Base-by-base conservation (phyloP, 2,797 vertebrate species). In the Otolemur crassicaudatus region DNA sequence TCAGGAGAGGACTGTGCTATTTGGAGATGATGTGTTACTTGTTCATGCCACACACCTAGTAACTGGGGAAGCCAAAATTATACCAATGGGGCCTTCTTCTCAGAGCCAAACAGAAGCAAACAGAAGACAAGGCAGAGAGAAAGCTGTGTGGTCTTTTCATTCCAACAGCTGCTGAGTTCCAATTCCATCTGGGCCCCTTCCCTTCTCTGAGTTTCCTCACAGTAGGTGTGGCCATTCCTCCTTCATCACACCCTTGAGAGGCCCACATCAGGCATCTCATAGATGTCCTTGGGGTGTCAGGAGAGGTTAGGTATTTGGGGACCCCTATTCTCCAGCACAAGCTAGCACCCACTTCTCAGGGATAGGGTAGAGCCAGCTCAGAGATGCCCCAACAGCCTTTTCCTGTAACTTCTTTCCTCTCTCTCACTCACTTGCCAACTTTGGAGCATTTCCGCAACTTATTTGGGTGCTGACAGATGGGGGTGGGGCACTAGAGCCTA, bases 261-360 rank as follows among this genome's bases (percentile, higher is more conserved):
- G 34, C 84, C 49, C n/a, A 2, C 4, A 3, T 34, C 76, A 85
- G 65, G 8, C 16, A 43, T 46, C 89, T 82, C 13, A 5, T 8
- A 40, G 43, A 82, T 85, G 14, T 29, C 72, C 40, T 31, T 20
- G 16, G 7, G 23, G 13, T 29, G 1, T 43, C 27, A 29, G 2
- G 89, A 31, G 49, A 60, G 5, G 12, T 22, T 46, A 72, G 34
- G 56, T 27, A 22, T 2, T 80, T 37, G 53, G n/a, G n/a, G 8
- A 20, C 58, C 11, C 16, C 14, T 20, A 0, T 1, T 16, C 23
- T 17, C 29, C 3, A 75, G 53, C 19, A 53, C 0, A 12, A 2
- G 31, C 12, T 7, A 67, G 56, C 34, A 37, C 29, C 31, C 12
- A 16, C 2, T 53, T 77, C 23, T 92, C 56, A 63, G 73, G 43